These are phyloP conservation scores for Stenopsyche tienmushanensis DNA, from an alignment of 1,140 invertebrate species.

Conservation along the genomic window DNA sequence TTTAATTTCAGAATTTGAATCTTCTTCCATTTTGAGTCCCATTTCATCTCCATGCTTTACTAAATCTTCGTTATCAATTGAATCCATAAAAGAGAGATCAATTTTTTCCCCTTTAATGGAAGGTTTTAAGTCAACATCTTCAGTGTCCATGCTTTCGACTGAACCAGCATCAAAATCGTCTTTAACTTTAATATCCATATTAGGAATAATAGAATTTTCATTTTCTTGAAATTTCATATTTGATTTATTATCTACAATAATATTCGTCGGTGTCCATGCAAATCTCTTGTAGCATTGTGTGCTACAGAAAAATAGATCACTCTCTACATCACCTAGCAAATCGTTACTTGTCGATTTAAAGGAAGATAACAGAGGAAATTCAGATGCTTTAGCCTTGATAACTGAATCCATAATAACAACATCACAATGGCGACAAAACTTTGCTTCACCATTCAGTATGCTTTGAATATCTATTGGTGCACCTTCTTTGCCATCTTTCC, in stretches of 20 bases:
- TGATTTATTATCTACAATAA: constrained; percentile 53
- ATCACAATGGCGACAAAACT: constrained; percentile 91
- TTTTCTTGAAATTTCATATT: constrained; percentile 26
- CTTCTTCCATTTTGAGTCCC: constrained; percentile 42
- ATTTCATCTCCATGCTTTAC: constrained; percentile 60
- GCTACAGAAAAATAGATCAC: constrained; percentile 81
- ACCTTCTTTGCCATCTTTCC: constrained; percentile 83
- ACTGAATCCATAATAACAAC: constrained; percentile 81
- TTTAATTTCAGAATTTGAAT: constrained; percentile 53
- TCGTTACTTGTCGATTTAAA: constrained; percentile 68
- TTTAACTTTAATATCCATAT: constrained; percentile 50
- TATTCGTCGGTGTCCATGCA: constrained; percentile 56
- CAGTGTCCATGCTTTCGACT: constrained; percentile 55
- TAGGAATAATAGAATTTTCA: constrained; percentile 50
- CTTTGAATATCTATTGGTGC: constrained; percentile 85
- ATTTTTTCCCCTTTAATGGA: constrained; percentile 56
- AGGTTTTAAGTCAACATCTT: constrained; percentile 54
- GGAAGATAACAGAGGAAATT: constrained; percentile 71
- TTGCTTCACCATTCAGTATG: constrained; percentile 82
- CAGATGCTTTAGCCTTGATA: constrained; percentile 77
- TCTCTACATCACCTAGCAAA: constrained; percentile 59
- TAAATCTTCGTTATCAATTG: constrained; percentile 52
- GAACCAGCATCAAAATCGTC: constrained; percentile 53
- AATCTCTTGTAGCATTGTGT: constrained; percentile 80
- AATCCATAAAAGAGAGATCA: constrained; percentile 55